phyloP scores from a whole-genome alignment of 1,140 invertebrate genomes.

The Drosophila grimshawi region DNA sequence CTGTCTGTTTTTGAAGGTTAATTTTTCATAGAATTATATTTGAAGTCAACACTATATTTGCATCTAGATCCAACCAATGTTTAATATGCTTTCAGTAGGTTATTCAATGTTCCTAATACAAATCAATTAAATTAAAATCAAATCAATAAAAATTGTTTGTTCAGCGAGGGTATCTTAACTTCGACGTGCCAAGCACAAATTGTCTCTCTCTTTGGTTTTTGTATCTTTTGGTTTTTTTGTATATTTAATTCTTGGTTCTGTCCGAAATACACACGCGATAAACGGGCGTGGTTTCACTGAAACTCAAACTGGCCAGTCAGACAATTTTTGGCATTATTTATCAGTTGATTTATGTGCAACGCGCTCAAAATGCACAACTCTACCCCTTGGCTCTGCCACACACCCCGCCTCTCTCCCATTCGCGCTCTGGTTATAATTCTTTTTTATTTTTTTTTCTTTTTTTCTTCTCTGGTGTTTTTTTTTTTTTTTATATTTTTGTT shows the following conservation, averaged over 20 bases:
- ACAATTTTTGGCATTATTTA: slow-evolving; percentile 77
- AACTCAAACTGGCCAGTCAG: slow-evolving; percentile 6
- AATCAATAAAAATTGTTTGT: background rate
- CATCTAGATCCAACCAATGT: too few species aligned
- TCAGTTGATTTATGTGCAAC: slow-evolving; percentile 64
- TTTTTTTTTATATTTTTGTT: slow-evolving; percentile 17
- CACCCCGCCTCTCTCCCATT: background rate
- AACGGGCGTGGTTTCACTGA: slow-evolving; percentile 64
- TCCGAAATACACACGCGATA: slow-evolving; percentile 58
- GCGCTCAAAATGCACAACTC: slow-evolving; percentile 34
- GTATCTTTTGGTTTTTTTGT: background rate
- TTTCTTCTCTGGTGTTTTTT: slow-evolving; percentile 5
- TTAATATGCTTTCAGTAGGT: too few species aligned
- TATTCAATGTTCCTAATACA: too few species aligned
- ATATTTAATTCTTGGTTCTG: background rate
- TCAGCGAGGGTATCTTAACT: background rate
- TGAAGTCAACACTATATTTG: too few species aligned
- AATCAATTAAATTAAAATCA: background rate
- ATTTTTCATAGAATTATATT: too few species aligned
- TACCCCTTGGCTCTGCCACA: background rate
- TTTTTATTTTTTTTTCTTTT: slow-evolving; percentile 23
- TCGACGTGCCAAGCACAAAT: background rate
- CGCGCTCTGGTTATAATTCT: background rate
- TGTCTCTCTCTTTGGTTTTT: background rate
- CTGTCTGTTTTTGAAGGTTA: too few species aligned